Evolutionary conservation across 2,888 invertebrate genomes (phyloP).

Genomic region (Tetanocera ferruginea): DNA sequence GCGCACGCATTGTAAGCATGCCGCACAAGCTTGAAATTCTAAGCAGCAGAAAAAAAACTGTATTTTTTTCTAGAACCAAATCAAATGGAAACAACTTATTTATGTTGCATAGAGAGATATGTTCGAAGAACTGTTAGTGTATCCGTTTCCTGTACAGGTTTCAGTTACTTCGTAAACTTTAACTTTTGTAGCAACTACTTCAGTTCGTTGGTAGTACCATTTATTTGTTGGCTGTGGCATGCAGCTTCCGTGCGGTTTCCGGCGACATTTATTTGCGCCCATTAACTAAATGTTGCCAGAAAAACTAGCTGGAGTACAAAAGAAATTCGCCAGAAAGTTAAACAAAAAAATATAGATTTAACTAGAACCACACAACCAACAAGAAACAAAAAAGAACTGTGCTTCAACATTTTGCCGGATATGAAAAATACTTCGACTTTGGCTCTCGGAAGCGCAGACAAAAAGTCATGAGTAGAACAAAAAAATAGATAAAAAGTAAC

Average conservation of each 20-base stretch:
- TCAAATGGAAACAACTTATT: neutral
- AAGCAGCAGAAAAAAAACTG: neutral
- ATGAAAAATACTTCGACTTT: constrained; percentile 20
- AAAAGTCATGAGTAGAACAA: no score
- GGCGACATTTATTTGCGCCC: neutral
- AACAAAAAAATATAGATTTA: neutral
- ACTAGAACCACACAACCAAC: neutral
- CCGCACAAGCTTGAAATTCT: neutral
- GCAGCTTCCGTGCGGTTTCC: constrained; percentile 15
- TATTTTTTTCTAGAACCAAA: neutral
- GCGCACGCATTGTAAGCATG: neutral
- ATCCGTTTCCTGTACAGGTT: constrained; percentile 23
- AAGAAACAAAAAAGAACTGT: neutral
- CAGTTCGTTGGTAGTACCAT: neutral
- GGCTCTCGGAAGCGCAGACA: no score
- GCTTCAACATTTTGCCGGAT: constrained; percentile 19
- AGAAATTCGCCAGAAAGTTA: neutral
- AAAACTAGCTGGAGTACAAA: neutral
- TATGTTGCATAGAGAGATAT: neutral
- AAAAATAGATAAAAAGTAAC: no score
- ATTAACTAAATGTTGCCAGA: neutral
- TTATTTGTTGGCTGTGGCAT: neutral
- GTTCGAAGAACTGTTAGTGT: neutral
- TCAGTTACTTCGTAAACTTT: neutral
- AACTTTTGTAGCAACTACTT: neutral